Conservation (phyloP, 2,113 vertebrate species). For the Gavia stellata region DNA sequence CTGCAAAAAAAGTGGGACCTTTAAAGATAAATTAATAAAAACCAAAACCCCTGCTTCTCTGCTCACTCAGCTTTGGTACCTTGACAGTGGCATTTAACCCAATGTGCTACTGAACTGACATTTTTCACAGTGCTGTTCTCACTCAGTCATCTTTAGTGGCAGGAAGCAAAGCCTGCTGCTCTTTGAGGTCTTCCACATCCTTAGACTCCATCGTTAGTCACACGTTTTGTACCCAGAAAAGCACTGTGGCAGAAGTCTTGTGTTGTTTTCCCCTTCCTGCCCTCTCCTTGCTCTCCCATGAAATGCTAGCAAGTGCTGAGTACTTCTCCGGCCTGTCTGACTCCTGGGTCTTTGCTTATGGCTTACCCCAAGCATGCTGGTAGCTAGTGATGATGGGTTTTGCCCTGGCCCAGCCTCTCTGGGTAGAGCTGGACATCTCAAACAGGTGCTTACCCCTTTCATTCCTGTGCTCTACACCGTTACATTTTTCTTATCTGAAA, state of each 20-base stretch:
- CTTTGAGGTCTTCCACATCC: not conserved
- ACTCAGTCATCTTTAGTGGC: not conserved
- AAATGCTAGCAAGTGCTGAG: not conserved
- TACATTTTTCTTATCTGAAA: not conserved
- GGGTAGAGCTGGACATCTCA: not conserved
- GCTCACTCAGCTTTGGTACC: not conserved
- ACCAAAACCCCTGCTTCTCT: not conserved
- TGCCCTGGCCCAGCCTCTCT: not conserved
- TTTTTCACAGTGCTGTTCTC: not conserved
- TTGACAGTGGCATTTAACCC: not conserved
- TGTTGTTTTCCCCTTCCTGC: not conserved
- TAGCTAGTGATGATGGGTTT: not conserved
- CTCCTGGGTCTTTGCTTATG: not conserved
- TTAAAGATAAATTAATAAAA: not conserved
- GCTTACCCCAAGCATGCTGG: not conserved
- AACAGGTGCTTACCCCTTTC: not conserved
- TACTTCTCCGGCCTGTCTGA: not conserved
- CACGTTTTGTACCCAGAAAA: not conserved
- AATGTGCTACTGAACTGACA: not conserved
- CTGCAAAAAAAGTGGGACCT: not conserved
- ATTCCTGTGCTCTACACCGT: not conserved
- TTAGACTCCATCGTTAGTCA: not conserved
- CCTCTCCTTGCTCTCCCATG: not conserved
- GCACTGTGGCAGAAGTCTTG: not conserved
- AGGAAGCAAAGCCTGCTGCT: not conserved